Percentiles rank a stretch among this genome's conserved stretches.
Evolutionary conservation across 2,888 invertebrate species (phyloP).

Genomic region (Pogonocherus hispidulus): DNA sequence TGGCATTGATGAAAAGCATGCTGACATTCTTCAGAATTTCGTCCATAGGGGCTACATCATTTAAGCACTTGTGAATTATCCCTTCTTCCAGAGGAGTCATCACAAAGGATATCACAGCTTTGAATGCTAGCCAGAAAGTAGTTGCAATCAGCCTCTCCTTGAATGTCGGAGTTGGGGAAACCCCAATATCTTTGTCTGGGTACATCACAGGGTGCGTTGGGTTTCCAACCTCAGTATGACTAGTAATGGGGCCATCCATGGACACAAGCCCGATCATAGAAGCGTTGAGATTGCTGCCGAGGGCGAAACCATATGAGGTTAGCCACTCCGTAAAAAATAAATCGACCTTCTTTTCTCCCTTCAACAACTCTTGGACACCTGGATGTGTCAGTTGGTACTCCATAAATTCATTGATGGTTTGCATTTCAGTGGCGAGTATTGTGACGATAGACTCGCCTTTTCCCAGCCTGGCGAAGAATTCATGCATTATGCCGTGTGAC

Average conservation of each 20-base stretch:
- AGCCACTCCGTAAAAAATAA: constrained; percentile 59
- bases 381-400: constrained; percentile 36
- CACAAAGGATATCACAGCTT: constrained; percentile 13
- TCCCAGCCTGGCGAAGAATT: constrained; percentile 35
- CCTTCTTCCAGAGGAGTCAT: constrained; percentile 4
- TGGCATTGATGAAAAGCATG: constrained; percentile 61
- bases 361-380: constrained; percentile 53
- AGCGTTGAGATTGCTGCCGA: constrained; percentile 59
- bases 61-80: constrained; percentile 14
- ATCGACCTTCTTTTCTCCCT: constrained; percentile 56
- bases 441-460: neutral
- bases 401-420: neutral
- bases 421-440: neutral
- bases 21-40: constrained; percentile 60
- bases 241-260: constrained; percentile 55
- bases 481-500: constrained; percentile 56
- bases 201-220: constrained; percentile 61
- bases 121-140: constrained; percentile 30
- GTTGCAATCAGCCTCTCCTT: constrained; percentile 55
- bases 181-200: constrained; percentile 58
- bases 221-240: constrained; percentile 60
- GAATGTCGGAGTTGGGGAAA: constrained; percentile 53
- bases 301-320: constrained; percentile 45
- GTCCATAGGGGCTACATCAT: constrained; percentile 47
- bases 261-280: constrained; percentile 63